phyloP scores from a whole-genome alignment of 2,888 invertebrate genomes.

The Noctua pronuba region DNA sequence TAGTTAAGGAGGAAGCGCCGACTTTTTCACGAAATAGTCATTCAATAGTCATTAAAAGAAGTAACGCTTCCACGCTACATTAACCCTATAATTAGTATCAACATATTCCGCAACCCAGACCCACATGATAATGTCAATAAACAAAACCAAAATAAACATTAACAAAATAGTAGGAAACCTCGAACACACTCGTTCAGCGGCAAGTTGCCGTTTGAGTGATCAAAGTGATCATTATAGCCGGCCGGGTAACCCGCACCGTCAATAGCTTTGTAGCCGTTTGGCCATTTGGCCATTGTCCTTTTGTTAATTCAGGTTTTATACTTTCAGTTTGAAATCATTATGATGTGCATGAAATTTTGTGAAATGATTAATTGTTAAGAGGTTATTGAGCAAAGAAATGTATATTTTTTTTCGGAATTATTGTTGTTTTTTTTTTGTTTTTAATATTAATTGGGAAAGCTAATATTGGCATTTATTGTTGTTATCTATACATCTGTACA shows the following conservation, averaged over 20 bases:
- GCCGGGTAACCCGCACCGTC: constrained; percentile 69
- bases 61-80: too few relatives aligned
- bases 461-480: neutral
- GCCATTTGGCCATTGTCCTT: constrained; percentile 34
- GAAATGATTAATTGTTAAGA: neutral
- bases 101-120: neutral
- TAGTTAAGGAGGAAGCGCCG: too few relatives aligned
- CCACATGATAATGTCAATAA: neutral
- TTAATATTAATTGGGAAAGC: too few relatives aligned
- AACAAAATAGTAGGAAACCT: constrained; percentile 54
- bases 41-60: too few relatives aligned
- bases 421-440: too few relatives aligned
- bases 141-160: constrained; percentile 39
- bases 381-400: neutral
- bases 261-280: constrained; percentile 58
- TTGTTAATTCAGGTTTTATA: constrained; percentile 46
- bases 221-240: constrained; percentile 76
- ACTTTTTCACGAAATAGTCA: too few relatives aligned
- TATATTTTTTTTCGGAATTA: too few relatives aligned
- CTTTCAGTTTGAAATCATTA: neutral
- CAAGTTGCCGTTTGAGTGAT: constrained; percentile 69
- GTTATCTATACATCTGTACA: neutral
- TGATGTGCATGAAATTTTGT: constrained; percentile 10
- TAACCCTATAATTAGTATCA: neutral
- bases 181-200: constrained; percentile 48